phyloP scores from a whole-genome alignment of 2,888 invertebrate genomes.

The Dicyrtoma fusca region DNA sequence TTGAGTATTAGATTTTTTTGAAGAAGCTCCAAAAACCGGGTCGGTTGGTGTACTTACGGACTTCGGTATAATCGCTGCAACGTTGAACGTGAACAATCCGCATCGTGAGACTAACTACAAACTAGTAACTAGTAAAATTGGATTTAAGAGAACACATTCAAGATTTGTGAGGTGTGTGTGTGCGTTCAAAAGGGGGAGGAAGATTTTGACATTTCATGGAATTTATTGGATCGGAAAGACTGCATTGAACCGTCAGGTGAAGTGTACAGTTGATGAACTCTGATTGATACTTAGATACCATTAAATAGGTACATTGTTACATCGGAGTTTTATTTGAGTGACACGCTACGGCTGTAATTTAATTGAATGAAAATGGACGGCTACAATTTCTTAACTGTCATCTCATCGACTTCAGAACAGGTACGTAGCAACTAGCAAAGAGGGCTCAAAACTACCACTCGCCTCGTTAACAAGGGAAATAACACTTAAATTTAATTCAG shows the following conservation, averaged over 20 bases:
- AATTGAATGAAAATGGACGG: slow-evolving; percentile 25
- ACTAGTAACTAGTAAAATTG: too few species aligned
- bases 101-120: too few species aligned
- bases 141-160: too few species aligned
- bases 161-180: too few species aligned
- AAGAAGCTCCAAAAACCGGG: too few species aligned
- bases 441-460: too few species aligned
- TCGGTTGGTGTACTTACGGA: too few species aligned
- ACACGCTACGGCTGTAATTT: slow-evolving; percentile 13
- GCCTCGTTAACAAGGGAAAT: slow-evolving; percentile 6
- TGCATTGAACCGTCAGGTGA: slow-evolving; percentile 18
- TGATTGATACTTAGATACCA: slow-evolving; percentile 9
- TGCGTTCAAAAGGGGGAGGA: neutral
- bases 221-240: neutral
- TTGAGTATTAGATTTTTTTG: too few species aligned
- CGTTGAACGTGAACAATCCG: too few species aligned
- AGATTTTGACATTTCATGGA: slow-evolving; percentile 11
- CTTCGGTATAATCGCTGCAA: too few species aligned
- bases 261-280: slow-evolving; percentile 16
- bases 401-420: slow-evolving; percentile 16
- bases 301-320: neutral
- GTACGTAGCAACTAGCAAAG: too few species aligned
- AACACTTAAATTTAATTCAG: slow-evolving; percentile 20
- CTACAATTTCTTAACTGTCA: slow-evolving; percentile 16
- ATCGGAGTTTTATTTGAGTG: slow-evolving; percentile 16